Conservation (phyloP, 2,888 invertebrate species). For the Isoperla grammatica region DNA sequence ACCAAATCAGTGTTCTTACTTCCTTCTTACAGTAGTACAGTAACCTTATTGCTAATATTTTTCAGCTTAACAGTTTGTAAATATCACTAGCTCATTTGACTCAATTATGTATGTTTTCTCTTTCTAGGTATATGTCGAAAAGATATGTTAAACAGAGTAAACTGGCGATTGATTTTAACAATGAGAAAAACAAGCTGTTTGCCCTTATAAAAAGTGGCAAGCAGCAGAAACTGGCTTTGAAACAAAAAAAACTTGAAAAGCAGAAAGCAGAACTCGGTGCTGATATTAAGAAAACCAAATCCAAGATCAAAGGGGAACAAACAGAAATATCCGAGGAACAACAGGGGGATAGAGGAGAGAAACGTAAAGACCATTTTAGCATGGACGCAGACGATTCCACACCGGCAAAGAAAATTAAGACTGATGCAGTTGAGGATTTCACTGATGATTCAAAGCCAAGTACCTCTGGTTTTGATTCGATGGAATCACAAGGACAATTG, state of each 20-base stretch:
- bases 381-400: too few species aligned
- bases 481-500: too few species aligned
- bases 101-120: too few species aligned
- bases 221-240: slow-evolving; percentile 1
- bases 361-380: not conserved
- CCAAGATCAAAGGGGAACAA: not conserved
- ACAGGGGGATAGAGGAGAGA: not conserved
- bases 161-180: slow-evolving; percentile 27
- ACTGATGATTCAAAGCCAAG: too few species aligned
- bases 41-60: too few species aligned
- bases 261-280: not conserved
- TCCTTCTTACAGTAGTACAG: too few species aligned
- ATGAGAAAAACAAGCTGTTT: slow-evolving; percentile 32
- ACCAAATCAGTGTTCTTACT: too few species aligned
- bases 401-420: too few species aligned
- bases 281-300: not conserved
- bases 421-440: too few species aligned
- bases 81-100: too few species aligned
- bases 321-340: not conserved
- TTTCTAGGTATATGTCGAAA: slow-evolving; percentile 29
- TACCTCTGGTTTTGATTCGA: too few species aligned
- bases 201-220: slow-evolving; percentile 13
- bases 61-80: too few species aligned
- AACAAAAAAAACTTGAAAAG: not conserved
- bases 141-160: slow-evolving; percentile 27